Base-by-base conservation (phyloP, 2,113 vertebrate species). In the Thomomys bottae region DNA sequence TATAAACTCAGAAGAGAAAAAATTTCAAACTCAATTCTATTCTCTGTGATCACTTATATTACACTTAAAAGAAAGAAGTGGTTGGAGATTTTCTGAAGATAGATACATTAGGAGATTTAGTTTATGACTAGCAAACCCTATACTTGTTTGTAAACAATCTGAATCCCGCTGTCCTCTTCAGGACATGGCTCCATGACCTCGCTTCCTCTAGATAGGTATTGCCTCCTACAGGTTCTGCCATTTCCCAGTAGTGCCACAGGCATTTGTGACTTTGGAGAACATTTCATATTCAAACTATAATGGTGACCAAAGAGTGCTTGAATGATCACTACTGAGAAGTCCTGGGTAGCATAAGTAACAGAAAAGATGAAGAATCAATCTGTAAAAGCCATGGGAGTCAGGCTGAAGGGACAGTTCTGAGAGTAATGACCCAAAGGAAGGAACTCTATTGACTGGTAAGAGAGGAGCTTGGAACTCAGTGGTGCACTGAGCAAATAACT, bases 51-150 rank as follows among this genome's bases (percentile, higher is more conserved):
- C 38, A 84, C 11, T 21, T 72, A 42, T 17, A 61, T 88, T 84
- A n/a, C 86, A 90, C 26, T 63, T 45, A 78, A 88, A 82, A 87
- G 10, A 72, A 93, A 72, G 9, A n/a, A 42, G 24, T 73, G 21
- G n/a, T 7, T 70, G 23, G 49, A 42, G 85, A 49, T 80, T 88
- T 34, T 73, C 28, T 78, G 40, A 64, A 26, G 49, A n/a, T 26
- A 78, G 7, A 67, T 68, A 20, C 15, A 77, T 12, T 18, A 66
- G 26, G 30, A 81, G 3, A 20, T 72, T 32, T 72, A 36, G 59
- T 2, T 85, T 54, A 54, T 17, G 14, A 17, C 49, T 54, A 15
- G 30, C 34, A 36, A 81, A 82, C 11, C 36, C 57, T 86, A 21
- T 17, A 24, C 18, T 78, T 88, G 20, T 63, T 86, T 40, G 67